Base-by-base conservation (phyloP, 2,888 invertebrate genomes). In the Tachina lurida region DNA sequence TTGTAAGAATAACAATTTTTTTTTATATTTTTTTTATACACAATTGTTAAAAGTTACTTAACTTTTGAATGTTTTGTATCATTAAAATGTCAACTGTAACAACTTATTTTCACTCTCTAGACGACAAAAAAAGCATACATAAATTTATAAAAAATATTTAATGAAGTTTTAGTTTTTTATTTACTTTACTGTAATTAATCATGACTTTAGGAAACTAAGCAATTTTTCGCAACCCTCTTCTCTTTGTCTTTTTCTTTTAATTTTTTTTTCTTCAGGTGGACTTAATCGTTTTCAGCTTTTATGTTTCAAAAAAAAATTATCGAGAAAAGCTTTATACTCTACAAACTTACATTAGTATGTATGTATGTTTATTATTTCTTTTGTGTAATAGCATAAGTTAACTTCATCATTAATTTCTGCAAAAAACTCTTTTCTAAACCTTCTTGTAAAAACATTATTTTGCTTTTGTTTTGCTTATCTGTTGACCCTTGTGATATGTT, bases 401-500 rank as follows among this genome's bases (percentile, higher is more conserved):
- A 58, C 62, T 45, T 73, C 19, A 65, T 78, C 68, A 84, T 62
- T 84, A 78, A 84, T 84, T 74, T 60, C 45, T 19, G 41, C n/a
- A 41, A 81, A n/a, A 74, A 47, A 62, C n/a, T 49, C n/a, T 49
- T 56, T 9, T 7, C 31, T 10, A 60, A 3, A 15, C 39, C 60
- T 31, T 45, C 19, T 19, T 19, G 19, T 12, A 19, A 19, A 63
- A 63, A 63, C 43, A 19, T 19, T 47, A 47, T 45, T 9, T 47
- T 31, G 15, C 54, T 12, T 56, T 41, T 43, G 41, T 68, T 54
- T 19, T 13, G 4, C n/a, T 47, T 63, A 17, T n/a, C 22, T 12
- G 12, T 56, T 74, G 68, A 60, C 79, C 79, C 84, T 65, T 75
- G 52, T 75, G n/a, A 41, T 75, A 79, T 80, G 58, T 58, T 70